phyloP scores from a whole-genome alignment of 2,797 vertebrate genomes.

The Stomatorhinus walkeri region DNA sequence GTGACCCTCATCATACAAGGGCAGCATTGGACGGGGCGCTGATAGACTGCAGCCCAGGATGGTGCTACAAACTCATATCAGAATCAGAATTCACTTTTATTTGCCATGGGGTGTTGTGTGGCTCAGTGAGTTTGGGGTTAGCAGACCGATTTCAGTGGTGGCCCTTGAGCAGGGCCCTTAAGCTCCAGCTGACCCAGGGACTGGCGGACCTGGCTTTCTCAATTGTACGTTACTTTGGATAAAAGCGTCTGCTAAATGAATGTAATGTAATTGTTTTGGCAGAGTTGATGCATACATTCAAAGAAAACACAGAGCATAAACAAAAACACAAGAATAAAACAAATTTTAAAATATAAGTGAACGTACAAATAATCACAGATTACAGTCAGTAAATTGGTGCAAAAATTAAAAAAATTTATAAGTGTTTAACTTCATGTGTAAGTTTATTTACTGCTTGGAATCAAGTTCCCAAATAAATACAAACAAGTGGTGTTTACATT shows the following conservation, averaged over 20 bases:
- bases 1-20: background rate
- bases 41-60: background rate
- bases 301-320: background rate
- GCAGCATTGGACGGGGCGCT: background rate
- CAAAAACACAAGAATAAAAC: background rate
- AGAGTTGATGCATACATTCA: background rate
- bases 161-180: background rate
- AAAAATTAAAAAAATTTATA: background rate
- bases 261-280: background rate
- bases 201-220: background rate
- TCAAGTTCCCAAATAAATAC: background rate
- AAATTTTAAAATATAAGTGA: background rate
- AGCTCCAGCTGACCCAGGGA: background rate
- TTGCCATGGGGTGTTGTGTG: background rate
- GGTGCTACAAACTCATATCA: background rate
- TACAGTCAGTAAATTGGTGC: background rate
- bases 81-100: background rate
- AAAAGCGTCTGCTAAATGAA: background rate
- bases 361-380: background rate
- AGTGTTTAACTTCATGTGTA: background rate
- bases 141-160: background rate
- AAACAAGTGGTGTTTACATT: background rate
- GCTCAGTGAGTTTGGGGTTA: background rate
- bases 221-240: background rate
- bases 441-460: background rate